phyloP scores from a whole-genome alignment of 2,888 invertebrate genomes.

The Sinodicranocentrus sp. region DNA sequence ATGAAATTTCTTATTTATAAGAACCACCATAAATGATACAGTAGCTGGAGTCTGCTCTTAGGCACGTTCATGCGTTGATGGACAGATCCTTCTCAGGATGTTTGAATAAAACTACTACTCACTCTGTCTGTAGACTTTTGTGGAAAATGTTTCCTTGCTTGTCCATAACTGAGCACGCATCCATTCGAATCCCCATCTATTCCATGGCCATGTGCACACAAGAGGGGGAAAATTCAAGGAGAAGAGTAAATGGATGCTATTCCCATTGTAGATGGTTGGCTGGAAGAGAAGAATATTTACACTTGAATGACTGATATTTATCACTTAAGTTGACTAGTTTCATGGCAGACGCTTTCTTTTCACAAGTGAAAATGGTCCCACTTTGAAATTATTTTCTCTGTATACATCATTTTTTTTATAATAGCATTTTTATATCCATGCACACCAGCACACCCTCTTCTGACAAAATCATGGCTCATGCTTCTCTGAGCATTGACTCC shows the following conservation, averaged over 20 bases:
- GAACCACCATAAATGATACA: constrained; percentile 34
- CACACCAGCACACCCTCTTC: too few relatives aligned
- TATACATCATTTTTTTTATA: too few relatives aligned
- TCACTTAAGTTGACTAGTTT: constrained; percentile 52
- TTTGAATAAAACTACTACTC: too few relatives aligned
- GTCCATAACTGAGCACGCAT: too few relatives aligned
- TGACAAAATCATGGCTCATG: constrained; percentile 8
- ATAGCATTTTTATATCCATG: too few relatives aligned
- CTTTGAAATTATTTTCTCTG: too few relatives aligned
- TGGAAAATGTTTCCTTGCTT: too few relatives aligned
- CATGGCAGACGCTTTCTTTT: not conserved
- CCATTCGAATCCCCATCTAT: too few relatives aligned
- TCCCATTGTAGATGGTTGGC: not conserved
- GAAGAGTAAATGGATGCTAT: too few relatives aligned
- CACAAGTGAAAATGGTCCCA: not conserved
- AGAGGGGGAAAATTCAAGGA: too few relatives aligned
- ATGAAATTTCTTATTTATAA: constrained; percentile 47
- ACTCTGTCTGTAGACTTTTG: too few relatives aligned
- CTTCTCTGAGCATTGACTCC: constrained; percentile 5
- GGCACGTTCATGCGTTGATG: not conserved
- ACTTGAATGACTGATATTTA: constrained; percentile 68
- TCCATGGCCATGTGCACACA: too few relatives aligned
- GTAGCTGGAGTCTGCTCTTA: not conserved
- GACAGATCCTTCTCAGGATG: not conserved
- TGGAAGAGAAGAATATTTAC: constrained; percentile 59